A percentile compares a stretch with the other conserved stretches of the same genome.
These are phyloP conservation scores for Andricus curvator DNA, from an alignment of 2,888 invertebrate genomes.

Conservation along the genomic window DNA sequence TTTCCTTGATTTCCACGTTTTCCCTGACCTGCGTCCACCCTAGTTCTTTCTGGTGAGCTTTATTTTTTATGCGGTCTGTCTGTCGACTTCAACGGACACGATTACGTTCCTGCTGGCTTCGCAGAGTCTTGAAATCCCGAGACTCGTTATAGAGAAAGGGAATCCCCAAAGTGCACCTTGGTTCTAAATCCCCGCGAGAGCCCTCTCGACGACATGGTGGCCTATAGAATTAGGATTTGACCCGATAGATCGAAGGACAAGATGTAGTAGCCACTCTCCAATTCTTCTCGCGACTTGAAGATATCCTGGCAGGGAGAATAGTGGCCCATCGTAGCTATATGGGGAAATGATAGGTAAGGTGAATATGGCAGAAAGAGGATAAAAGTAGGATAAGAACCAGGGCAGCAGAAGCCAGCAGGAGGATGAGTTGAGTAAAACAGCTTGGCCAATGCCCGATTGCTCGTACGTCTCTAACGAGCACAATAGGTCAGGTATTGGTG, in stretches of 20 bases:
- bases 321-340: background rate
- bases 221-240: conserved; percentile 46
- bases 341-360: conserved; percentile 20
- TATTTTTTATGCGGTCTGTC: conserved; percentile 28
- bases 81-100: conserved; percentile 56
- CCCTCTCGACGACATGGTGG: conserved; percentile 40
- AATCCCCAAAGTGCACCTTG: conserved; percentile 69
- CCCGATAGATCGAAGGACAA: conserved; percentile 46
- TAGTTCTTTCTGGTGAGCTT: conserved; percentile 16
- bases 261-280: conserved; percentile 43
- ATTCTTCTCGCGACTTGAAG: conserved; percentile 38
- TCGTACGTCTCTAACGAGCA: conserved; percentile 36
- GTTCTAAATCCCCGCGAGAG: conserved; percentile 39
- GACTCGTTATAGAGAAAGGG: conserved; percentile 60
- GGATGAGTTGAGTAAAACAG: conserved; percentile 30
- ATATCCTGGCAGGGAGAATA: conserved; percentile 13
- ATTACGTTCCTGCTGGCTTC: conserved; percentile 65
- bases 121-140: conserved; percentile 57
- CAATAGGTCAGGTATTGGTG: conserved; percentile 41
- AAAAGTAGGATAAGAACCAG: conserved; percentile 34
- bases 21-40: too few species aligned
- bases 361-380: conserved; percentile 33
- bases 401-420: background rate
- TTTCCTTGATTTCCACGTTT: too few species aligned
- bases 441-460: conserved; percentile 15